Conservation (phyloP, 2,797 vertebrate genomes). For the Syngnathus acus region DNA sequence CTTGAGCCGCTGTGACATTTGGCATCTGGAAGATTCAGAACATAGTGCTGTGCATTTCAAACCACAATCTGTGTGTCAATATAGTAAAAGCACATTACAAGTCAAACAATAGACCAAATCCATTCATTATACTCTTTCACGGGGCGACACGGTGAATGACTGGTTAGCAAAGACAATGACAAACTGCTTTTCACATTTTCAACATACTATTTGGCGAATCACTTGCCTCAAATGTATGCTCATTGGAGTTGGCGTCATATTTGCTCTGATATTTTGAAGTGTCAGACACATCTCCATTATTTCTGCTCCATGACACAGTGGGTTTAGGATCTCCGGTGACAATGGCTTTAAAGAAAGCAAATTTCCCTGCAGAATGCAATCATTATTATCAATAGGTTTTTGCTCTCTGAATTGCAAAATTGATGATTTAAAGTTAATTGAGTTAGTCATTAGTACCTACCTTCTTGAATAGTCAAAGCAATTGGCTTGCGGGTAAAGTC, state of each 20-base stretch:
- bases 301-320: constrained; percentile 67
- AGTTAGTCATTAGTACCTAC: constrained; percentile 35
- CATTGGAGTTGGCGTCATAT: constrained; percentile 55
- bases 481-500: constrained; percentile 81
- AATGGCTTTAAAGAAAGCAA: constrained; percentile 77
- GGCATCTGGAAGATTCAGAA: constrained; percentile 68
- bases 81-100: not conserved
- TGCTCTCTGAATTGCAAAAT: not conserved
- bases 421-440: constrained; percentile 2
- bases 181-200: too few relatives aligned
- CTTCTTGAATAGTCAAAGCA: constrained; percentile 79
- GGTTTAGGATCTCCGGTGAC: constrained; percentile 75
- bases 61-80: not conserved
- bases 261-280: constrained; percentile 68
- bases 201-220: too few relatives aligned
- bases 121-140: not conserved
- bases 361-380: constrained; percentile 67
- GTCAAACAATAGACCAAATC: not conserved
- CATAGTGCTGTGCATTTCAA: not conserved
- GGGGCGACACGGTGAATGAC: too few relatives aligned
- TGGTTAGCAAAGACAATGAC: too few relatives aligned
- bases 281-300: constrained; percentile 67
- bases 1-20: constrained; percentile 68
- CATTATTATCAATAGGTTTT: not conserved
- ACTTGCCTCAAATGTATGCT: constrained; percentile 77